Percentiles rank a stretch among this genome's conserved stretches.
These are phyloP conservation scores for Ylistrum balloti DNA, from an alignment of 1,140 invertebrate species.

Conservation along the genomic window DNA sequence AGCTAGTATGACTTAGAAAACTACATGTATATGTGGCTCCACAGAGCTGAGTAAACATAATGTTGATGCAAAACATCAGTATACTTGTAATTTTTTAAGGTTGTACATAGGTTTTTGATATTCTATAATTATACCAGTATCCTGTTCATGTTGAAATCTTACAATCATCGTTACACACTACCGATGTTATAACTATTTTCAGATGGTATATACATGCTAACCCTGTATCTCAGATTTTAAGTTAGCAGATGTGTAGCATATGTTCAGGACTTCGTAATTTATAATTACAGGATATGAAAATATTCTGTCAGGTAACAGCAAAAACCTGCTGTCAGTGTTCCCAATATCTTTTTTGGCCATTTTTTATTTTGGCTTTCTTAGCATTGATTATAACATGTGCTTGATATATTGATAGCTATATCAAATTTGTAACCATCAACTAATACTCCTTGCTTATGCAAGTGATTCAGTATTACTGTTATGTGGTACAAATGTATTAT, in stretches of 20 bases:
- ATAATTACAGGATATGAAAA: background rate
- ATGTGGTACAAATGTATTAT: no score
- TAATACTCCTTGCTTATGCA: no score
- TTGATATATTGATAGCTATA: no score
- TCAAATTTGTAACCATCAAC: no score
- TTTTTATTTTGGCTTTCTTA: no score
- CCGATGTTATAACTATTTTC: constrained; percentile 9
- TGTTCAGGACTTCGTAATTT: constrained; percentile 8
- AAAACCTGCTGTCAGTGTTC: no score
- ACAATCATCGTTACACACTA: background rate
- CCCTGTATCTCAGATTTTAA: background rate
- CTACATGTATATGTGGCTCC: background rate
- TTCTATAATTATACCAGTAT: constrained; percentile 18
- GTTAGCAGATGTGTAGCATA: background rate
- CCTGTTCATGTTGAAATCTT: background rate
- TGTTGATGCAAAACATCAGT: background rate
- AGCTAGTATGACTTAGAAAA: no score
- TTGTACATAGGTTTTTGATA: constrained; percentile 8
- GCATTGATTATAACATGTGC: no score
- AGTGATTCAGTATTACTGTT: no score
- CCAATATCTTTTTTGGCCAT: no score
- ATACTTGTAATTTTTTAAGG: background rate
- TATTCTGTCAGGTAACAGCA: background rate
- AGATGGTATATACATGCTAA: background rate
- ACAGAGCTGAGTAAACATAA: background rate